Conservation (phyloP, 1,140 invertebrate genomes). For the Aplysia californica region DNA sequence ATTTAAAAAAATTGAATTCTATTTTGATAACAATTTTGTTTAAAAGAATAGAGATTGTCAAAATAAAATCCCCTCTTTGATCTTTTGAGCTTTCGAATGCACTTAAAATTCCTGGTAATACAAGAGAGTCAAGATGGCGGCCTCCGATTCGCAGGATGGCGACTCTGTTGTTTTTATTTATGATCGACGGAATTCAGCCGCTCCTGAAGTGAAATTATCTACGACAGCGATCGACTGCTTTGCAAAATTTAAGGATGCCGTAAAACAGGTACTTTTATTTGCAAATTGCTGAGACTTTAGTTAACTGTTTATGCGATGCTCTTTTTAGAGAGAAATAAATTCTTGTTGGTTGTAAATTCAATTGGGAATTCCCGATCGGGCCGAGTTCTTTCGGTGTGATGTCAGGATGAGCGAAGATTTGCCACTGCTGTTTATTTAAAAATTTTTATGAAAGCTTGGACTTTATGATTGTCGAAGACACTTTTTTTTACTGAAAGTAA, state of each 20-base stretch:
- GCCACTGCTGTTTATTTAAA: background rate
- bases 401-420: background rate
- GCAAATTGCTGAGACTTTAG: background rate
- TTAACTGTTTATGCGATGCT: background rate
- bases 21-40: background rate
- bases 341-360: background rate
- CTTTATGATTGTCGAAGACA: background rate
- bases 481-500: background rate
- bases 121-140: slow-evolving; percentile 37
- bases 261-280: slow-evolving; percentile 42
- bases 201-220: slow-evolving; percentile 55
- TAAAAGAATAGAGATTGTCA: background rate
- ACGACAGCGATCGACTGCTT: slow-evolving; percentile 50
- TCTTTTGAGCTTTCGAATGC: background rate
- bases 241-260: slow-evolving; percentile 50
- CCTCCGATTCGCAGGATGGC: slow-evolving; percentile 37
- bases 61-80: background rate
- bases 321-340: background rate
- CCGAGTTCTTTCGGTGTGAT: background rate
- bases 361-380: background rate
- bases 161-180: slow-evolving; percentile 60
- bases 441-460: background rate
- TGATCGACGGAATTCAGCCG: slow-evolving; percentile 54
- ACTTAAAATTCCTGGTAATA: slow-evolving; percentile 22
- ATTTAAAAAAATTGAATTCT: background rate